Evolutionary conservation across 2,797 vertebrate species (phyloP), one percentile per base, ranked within the genome.

Genomic region (Poeciliopsis presidionis): DNA sequence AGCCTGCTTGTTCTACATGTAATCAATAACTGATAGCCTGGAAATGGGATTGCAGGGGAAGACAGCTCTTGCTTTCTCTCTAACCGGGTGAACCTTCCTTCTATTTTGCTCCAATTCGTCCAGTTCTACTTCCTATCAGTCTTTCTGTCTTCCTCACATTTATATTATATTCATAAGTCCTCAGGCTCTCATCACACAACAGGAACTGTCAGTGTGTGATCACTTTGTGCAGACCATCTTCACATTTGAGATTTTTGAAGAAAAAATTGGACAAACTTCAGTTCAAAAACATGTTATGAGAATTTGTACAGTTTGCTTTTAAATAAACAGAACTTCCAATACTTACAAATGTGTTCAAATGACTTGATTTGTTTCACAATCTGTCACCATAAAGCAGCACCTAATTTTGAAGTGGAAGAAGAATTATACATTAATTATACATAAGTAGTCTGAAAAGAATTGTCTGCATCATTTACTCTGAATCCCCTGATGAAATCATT

Each of bases 21-120:
- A 91, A 91, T 94, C 90, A 91, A 92, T 93, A 91, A 75, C 85
- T 91, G 90, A 91, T 91, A 81, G 88, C 75, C 55, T 69, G 75
- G 81, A 84, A 87, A 90, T 83, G 81, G 80, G 78, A 86, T 81
- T 86, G 77, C 59, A 87, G 72, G 5, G 82, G 76, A 79, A 71
- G 65, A 82, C 83, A 74, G 80, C 77, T 72, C 18, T 22, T 39
- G 76, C 81, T 81, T 49, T 80, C 61, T 39, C 3, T 59, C 14
- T 12, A 22, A 79, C 5, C 51, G 36, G 41, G 30, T 74, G 57
- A 72, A 65, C 76, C 4, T 57, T 86, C 53, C 46, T 75, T 83
- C 45, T 43, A 28, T 81, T 36, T 82, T 73, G 74, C 75, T 83
- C 76, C 55, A 77, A 87, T 84, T 82, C 74, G 79, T 86, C 86